Conservation (phyloP, 2,888 invertebrate species). For the Caenorhabditis sp. region DNA sequence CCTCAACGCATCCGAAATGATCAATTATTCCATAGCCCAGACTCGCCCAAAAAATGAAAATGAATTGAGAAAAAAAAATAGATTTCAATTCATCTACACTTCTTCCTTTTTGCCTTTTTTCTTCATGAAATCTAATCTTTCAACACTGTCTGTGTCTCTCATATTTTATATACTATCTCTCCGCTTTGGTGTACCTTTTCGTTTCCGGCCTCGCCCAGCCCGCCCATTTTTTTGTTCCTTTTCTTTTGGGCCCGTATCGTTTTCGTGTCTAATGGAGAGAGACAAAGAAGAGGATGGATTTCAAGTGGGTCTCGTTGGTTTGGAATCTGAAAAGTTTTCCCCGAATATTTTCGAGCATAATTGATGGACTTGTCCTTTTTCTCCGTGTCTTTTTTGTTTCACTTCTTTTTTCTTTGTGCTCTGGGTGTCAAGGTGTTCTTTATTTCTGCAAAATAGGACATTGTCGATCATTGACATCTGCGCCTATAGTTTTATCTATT, state of each 20-base stretch:
- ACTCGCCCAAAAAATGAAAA: too few relatives aligned
- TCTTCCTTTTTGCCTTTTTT: not conserved
- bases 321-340: not conserved
- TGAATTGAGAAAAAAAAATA: not conserved
- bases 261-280: not conserved
- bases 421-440: not conserved
- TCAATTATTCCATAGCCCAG: not conserved
- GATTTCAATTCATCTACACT: not conserved
- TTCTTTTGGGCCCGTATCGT: not conserved
- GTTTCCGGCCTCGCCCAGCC: not conserved
- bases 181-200: not conserved
- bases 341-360: not conserved
- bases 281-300: not conserved
- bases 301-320: too few relatives aligned
- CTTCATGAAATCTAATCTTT: not conserved
- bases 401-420: not conserved
- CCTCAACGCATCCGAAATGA: not conserved
- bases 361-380: not conserved
- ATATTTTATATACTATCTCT: not conserved
- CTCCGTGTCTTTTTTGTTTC: not conserved
- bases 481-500: constrained; percentile 1
- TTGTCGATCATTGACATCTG: too few relatives aligned
- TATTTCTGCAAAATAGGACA: too few relatives aligned
- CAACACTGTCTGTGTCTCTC: not conserved
- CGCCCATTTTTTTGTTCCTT: too few relatives aligned